Evolutionary conservation across 2,888 invertebrate species (phyloP).

Genomic region (Dryobotodes eremita): DNA sequence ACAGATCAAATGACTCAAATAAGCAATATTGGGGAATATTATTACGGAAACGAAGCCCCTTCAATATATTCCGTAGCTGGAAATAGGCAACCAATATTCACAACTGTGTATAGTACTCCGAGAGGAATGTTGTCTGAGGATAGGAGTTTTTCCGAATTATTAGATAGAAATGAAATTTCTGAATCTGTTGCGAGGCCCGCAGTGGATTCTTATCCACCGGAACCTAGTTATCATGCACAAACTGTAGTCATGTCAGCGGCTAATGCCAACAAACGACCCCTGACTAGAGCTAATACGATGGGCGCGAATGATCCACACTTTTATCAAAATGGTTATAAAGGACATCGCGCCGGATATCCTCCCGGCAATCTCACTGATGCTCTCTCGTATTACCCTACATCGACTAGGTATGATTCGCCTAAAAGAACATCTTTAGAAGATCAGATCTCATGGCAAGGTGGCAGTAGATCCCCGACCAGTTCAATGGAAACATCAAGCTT

Average conservation of each 20-base stretch:
- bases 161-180: constrained; percentile 91
- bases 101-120: constrained; percentile 94
- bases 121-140: constrained; percentile 92
- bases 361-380: constrained; percentile 95
- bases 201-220: constrained; percentile 88
- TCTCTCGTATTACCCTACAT: constrained; percentile 95
- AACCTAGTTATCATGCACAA: constrained; percentile 91
- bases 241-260: constrained; percentile 88
- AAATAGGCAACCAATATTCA: constrained; percentile 93
- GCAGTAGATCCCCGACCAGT: constrained; percentile 91
- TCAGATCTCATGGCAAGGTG: constrained; percentile 91
- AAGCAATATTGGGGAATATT: constrained; percentile 85
- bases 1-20: constrained; percentile 78
- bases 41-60: constrained; percentile 90
- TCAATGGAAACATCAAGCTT: constrained; percentile 90
- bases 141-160: constrained; percentile 92
- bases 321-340: constrained; percentile 93
- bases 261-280: constrained; percentile 84
- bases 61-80: constrained; percentile 95
- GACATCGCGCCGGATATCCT: constrained; percentile 93
- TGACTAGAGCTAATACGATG: constrained; percentile 91
- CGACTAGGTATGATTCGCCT: constrained; percentile 91
- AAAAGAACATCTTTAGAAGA: constrained; percentile 91
- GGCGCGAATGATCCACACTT: constrained; percentile 88
- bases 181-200: constrained; percentile 80